Evolutionary conservation across 2,797 vertebrate genomes (phyloP), one percentile per base, ranked within the genome.

Genomic region (Ctenopoma kingsleyae): DNA sequence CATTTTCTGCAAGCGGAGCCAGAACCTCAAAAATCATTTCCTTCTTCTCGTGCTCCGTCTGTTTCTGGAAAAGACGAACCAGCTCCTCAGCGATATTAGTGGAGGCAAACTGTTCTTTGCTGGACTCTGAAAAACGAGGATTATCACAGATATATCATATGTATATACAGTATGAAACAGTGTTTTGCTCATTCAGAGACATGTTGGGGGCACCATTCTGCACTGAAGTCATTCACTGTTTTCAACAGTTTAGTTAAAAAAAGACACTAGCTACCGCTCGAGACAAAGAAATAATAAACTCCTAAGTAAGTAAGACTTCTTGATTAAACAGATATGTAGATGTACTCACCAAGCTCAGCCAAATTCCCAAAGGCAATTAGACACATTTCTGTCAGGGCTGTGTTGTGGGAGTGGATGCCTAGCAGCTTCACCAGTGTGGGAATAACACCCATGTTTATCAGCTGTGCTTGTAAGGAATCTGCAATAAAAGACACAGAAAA

Each of bases 1-100:
- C 98, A n/a, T 99, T 98, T 92, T 99, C 98, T 88, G 98, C 98
- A 16, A 99, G 89, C 4, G 98, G 98, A 86, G 98, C 98, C 88
- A 99, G 91, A 80, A 99, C 98, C 93, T 99, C 98, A 84, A 99
- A 99, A 79, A 99, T 95, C 97, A 99, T 99, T 84, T 99, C 98
- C 87, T 96, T 98, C 93, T 98, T 99, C 87, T 99, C 98, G 51
- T 98, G 97, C 68, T 99, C 98, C 13, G 92, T 90, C 91, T 99
- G 98, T 84, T 97, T 99, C 91, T 96, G 96, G 93, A 99, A 99
- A 3, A 99, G 95, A 73, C 94, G 96, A 69, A 99, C 98, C 86
- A 99, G 94, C 88, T 99, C 98, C 88, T 97, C 96, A 0, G 97
- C 97, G 7, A 99, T 94, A 51, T 96, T 97, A 77, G 98, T 99